Conservation (phyloP, 2,113 vertebrate genomes). For the Bungarus multicinctus region DNA sequence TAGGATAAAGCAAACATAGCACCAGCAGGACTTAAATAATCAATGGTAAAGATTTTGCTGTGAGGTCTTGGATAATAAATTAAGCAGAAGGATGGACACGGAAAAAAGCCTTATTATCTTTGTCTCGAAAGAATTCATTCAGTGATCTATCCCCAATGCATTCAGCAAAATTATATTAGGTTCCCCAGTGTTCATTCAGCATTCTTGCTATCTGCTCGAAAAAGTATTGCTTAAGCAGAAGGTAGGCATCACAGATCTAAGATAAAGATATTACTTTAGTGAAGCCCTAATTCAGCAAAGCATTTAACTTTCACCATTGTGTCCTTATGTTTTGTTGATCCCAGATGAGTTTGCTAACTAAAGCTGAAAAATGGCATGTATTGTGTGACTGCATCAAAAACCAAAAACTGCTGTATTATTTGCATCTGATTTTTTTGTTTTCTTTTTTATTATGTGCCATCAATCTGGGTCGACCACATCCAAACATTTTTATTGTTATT, state of each 20-base stretch:
- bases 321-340: not conserved
- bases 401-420: not conserved
- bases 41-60: not conserved
- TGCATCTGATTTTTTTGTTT: not conserved
- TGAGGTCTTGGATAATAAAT: not conserved
- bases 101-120: constrained; percentile 11
- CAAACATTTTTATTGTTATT: too few species aligned
- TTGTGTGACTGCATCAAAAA: not conserved
- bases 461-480: not conserved
- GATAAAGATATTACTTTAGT: not conserved
- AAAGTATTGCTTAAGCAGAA: not conserved
- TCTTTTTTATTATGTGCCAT: not conserved
- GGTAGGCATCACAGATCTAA: not conserved
- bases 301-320: not conserved
- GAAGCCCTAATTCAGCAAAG: constrained; percentile 15
- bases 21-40: not conserved
- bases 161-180: not conserved
- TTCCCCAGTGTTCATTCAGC: not conserved
- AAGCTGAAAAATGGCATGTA: not conserved
- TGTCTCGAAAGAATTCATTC: not conserved
- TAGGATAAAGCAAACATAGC: not conserved
- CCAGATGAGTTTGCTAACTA: not conserved
- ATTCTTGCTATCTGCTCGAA: not conserved
- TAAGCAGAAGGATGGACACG: not conserved
- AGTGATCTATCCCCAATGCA: constrained; percentile 10